Evolutionary conservation across 2,888 invertebrate species (phyloP).

Genomic region (Eumacrocentrus americanus): DNA sequence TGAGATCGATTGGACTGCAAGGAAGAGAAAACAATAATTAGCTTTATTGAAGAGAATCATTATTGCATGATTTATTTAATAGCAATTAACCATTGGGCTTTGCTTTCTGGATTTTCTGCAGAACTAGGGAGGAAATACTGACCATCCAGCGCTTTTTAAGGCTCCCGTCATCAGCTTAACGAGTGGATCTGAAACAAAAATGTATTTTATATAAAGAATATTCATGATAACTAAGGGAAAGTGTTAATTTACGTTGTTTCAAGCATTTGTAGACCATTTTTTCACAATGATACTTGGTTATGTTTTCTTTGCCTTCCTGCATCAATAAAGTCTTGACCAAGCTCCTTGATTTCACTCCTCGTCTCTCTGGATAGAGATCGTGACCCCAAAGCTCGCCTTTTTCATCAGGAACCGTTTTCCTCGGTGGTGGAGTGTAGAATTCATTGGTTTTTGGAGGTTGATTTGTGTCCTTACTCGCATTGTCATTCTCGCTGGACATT

Average conservation of each 20-base stretch:
- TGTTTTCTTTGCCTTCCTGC: conserved; percentile 72
- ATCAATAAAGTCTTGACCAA: conserved; percentile 67
- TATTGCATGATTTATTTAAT: background rate
- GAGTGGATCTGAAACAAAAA: conserved; percentile 68
- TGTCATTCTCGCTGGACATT: background rate
- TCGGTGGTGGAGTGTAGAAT: conserved; percentile 4
- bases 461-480: background rate
- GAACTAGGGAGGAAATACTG: too few relatives aligned
- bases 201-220: too few relatives aligned
- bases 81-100: too few relatives aligned
- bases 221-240: conserved; percentile 4
- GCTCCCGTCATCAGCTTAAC: conserved; percentile 87
- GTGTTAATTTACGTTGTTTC: conserved; percentile 68
- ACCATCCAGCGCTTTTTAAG: conserved; percentile 81
- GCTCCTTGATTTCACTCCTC: conserved; percentile 66
- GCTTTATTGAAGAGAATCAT: conserved; percentile 1
- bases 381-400: conserved; percentile 30
- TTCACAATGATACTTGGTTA: conserved; percentile 81
- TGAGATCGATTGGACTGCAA: conserved; percentile 79
- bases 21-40: conserved; percentile 16
- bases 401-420: conserved; percentile 24
- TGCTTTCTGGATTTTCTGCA: too few relatives aligned
- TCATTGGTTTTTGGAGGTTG: background rate
- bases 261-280: conserved; percentile 77
- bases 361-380: conserved; percentile 81